Base-by-base conservation (phyloP, 2,888 invertebrate genomes). In the Lepidocyrtinus sp. region DNA sequence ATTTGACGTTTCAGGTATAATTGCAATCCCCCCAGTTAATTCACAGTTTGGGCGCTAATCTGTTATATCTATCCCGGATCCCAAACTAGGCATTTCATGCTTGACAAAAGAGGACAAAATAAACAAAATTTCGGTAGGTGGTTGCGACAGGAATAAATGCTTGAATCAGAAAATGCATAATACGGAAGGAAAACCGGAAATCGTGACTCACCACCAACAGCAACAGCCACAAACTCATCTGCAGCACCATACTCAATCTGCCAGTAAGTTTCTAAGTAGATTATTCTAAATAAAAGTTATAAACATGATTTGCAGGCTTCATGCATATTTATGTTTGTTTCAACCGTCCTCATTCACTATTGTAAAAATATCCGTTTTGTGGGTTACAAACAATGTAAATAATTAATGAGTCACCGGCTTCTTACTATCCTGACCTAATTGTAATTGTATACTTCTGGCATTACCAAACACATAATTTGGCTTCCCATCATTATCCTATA, bases 131-230 rank as follows among this genome's bases (percentile, higher is more conserved):
- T 59, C n/a, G 1, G 2, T 50, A 50, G 17, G 36, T 36, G 5
- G 21, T 21, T 21, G 19, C 59, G 21, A 59, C 22, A 19, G 21
- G 22, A 25, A 2, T 55, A 25, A 59, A 63, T 45, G 65, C 45
- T 22, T 59, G 59, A 21, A n/a, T 25, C 17, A 50, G 63, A 75
- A 63, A 70, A 83, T 85, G 85, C 84, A 84, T 80, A 84, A 78
- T 55, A 84, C 83, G 15, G 85, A 84, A 79, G 76, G 82, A 62
- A 84, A 84, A 79, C 61, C 84, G 50, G 83, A 84, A 69, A 82
- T 79, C 50, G 82, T 75, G 55, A 64, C 69, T 25, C 80, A 80
- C 24, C 72, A 75, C 46, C 81, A 80, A 15, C 68, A 72, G 2
- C 81, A 9, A 21, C 59, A n/a, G n/a, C n/a, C n/a, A n/a, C n/a